These are phyloP conservation scores for Leptinotarsa haldemani DNA, from an alignment of 2,888 invertebrate genomes.

Conservation along the genomic window DNA sequence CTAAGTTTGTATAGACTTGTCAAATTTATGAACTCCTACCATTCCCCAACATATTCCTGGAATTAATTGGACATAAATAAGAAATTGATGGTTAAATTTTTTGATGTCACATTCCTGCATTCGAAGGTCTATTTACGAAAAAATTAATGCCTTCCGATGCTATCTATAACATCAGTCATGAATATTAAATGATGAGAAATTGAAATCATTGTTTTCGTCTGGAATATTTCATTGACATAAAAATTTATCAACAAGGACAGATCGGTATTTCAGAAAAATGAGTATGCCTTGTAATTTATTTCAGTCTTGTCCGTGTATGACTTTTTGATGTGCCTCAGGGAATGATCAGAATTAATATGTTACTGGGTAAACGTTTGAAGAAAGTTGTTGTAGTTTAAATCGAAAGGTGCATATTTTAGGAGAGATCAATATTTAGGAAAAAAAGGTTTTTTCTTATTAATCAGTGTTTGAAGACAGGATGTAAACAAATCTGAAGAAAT, in stretches of 20 bases:
- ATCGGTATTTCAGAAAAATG: slow-evolving; percentile 1
- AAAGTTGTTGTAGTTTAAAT: too few species aligned
- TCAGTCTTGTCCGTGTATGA: background rate
- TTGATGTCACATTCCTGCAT: slow-evolving; percentile 12
- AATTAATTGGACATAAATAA: slow-evolving; percentile 6
- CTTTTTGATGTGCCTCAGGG: background rate
- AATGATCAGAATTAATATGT: too few species aligned
- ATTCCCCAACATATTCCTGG: background rate
- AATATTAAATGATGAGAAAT: slow-evolving; percentile 18
- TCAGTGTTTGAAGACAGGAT: too few species aligned
- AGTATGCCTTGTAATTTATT: background rate
- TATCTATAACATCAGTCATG: slow-evolving; percentile 15
- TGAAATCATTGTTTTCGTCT: slow-evolving; percentile 11
- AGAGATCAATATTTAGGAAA: too few species aligned
- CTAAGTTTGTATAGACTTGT: background rate
- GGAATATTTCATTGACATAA: slow-evolving; percentile 11
- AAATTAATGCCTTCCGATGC: slow-evolving; percentile 8
- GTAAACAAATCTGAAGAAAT: too few species aligned
- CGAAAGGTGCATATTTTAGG: too few species aligned
- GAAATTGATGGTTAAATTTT: background rate
- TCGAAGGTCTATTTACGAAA: slow-evolving; percentile 8
- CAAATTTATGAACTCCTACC: background rate
- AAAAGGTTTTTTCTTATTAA: too few species aligned
- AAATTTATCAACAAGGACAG: slow-evolving; percentile 14
- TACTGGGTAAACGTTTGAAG: too few species aligned